Evolutionary conservation across 1,140 invertebrate species (phyloP).

Genomic region (Meloidogyne chitwoodi): DNA sequence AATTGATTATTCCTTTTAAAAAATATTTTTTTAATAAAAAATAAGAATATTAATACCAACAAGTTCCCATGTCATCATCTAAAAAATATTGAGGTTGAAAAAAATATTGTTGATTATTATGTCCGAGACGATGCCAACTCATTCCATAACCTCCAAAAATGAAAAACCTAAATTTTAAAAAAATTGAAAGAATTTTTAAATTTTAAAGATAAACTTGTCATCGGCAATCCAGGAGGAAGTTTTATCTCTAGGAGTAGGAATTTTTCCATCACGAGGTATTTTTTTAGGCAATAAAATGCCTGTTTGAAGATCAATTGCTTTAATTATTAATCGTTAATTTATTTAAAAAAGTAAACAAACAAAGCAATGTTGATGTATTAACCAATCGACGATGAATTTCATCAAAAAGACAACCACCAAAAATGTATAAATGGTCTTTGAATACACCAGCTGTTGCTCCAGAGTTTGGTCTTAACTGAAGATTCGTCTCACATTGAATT

Average conservation of each 20-base stretch:
- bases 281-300: neutral
- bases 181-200: neutral
- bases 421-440: conserved; percentile 5
- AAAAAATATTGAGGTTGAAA: conserved; percentile 15
- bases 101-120: conserved; percentile 13
- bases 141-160: conserved; percentile 21
- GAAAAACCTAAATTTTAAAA: neutral
- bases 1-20: conserved; percentile 12
- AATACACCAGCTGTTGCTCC: conserved; percentile 11
- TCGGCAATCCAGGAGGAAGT: conserved; percentile 10
- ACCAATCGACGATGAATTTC: conserved; percentile 10
- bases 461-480: conserved; percentile 6
- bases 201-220: conserved; percentile 6
- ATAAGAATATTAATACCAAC: neutral
- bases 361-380: conserved; percentile 16
- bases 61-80: conserved; percentile 22
- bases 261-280: neutral
- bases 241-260: conserved; percentile 16
- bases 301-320: conserved; percentile 14
- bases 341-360: neutral
- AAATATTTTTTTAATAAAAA: neutral
- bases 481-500: conserved; percentile 14
- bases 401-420: conserved; percentile 16
- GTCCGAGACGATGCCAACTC: conserved; percentile 21
- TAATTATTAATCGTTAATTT: neutral